These are phyloP conservation scores for Ctenicera cuprea DNA, from an alignment of 2,888 invertebrate species.

Conservation along the genomic window DNA sequence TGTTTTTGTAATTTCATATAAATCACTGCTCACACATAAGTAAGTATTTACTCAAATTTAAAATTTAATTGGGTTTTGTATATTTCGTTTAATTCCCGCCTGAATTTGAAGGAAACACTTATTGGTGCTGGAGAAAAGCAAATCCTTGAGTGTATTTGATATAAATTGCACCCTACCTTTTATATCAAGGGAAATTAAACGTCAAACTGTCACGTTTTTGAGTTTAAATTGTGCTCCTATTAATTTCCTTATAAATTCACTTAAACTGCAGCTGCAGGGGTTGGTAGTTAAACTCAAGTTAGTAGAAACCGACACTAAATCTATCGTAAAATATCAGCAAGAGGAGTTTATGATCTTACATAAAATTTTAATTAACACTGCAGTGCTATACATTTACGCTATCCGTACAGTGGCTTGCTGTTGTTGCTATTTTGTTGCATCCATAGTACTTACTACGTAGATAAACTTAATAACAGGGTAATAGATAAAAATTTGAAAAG, in stretches of 20 bases:
- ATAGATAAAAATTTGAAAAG: too few relatives aligned
- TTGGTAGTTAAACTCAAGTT: slow-evolving; percentile 18
- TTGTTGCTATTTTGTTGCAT: too few relatives aligned
- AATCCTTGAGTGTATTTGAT: not conserved
- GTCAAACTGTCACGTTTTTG: not conserved
- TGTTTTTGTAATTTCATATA: not conserved
- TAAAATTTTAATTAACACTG: slow-evolving; percentile 7
- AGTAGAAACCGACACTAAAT: slow-evolving; percentile 1
- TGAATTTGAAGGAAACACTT: too few relatives aligned
- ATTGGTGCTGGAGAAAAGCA: not conserved
- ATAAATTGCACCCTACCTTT: not conserved
- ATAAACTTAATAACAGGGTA: too few relatives aligned
- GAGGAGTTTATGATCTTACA: slow-evolving; percentile 5
- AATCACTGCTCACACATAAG: too few relatives aligned
- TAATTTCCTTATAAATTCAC: slow-evolving; percentile 11
- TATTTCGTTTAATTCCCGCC: too few relatives aligned
- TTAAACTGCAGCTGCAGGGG: slow-evolving; percentile 3
- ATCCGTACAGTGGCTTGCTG: too few relatives aligned
- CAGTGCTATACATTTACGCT: not conserved
- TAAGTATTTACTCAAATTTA: too few relatives aligned
- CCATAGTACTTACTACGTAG: too few relatives aligned
- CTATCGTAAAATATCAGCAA: slow-evolving; percentile 1
- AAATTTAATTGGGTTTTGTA: too few relatives aligned
- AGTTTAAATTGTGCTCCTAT: not conserved
- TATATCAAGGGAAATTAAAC: not conserved